Base-by-base conservation (phyloP, 1,140 invertebrate genomes). In the Trypoxylus dichotomus region DNA sequence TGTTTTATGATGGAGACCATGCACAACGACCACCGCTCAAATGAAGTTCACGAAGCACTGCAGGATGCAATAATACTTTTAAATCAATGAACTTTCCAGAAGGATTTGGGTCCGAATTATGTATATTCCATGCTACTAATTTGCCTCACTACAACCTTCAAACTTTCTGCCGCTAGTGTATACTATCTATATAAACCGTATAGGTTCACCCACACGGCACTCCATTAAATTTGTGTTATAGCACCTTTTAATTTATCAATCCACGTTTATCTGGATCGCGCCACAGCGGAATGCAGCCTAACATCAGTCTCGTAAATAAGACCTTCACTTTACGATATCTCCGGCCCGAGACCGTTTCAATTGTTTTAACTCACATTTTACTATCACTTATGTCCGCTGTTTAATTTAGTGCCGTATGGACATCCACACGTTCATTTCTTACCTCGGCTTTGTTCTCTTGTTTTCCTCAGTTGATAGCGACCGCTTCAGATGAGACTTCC, bases 161-260 rank as follows among this genome's bases (percentile, higher is more conserved):
- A 68, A 68, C 60, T 68, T 68, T 29, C 27, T 27, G 60, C 11
- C 11, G 60, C 10, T 21, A n/a, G n/a, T 68, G 60, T 68, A 68
- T n/a, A 15, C 19, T n/a, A 54, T 15, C 47, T 24, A 68, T 29
- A 68, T 21, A 29, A 68, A 24, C 27, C 60, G 60, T 68, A 68
- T 68, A 21, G 37, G 73, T 76, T 80, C 79, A 80, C 79, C 79
- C 79, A 80, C 79, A 78, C 79, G 78, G 32, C 58, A 68, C 60
- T 75, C 75, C 79, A 80, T 80, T 80, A 80, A 80, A 80, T 80
- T 80, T 80, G 79, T 80, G 79, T 80, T 78, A 80, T 79, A 77
- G 77, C 79, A 79, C 72, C 78, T 75, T 78, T 80, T 79, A 80
- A 80, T 80, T 80, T 80, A 80, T 80, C 79, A 80, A 80, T 80